Evolutionary conservation across 2,113 vertebrate species (phyloP).

Genomic region (Poeciliopsis turrubarensis): DNA sequence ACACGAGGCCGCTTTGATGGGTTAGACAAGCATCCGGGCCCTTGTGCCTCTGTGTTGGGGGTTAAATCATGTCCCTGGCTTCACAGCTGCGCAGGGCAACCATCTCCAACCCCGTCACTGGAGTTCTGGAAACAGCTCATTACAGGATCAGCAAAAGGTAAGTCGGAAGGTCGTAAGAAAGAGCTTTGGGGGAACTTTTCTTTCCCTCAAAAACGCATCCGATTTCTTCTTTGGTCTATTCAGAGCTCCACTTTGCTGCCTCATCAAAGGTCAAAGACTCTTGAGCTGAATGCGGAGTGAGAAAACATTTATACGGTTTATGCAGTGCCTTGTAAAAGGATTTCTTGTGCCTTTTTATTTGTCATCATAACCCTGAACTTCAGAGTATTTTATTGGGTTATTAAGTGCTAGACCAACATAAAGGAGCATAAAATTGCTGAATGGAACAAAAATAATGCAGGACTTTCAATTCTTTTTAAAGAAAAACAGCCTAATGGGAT

Average conservation of each 20-base stretch:
- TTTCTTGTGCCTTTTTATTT: not conserved
- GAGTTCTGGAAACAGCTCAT: conserved; percentile 97
- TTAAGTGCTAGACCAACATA: not conserved
- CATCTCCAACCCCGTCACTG: conserved; percentile 99
- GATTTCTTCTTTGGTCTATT: conserved; percentile 16
- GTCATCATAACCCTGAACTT: not conserved
- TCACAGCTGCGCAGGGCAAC: conserved; percentile 99
- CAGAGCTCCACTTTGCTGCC: conserved; percentile 14
- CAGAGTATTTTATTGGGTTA: not conserved
- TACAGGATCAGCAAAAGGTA: conserved; percentile 99
- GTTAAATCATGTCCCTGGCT: conserved; percentile 90
- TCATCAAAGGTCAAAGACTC: conserved; percentile 40
- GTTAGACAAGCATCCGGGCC: conserved; percentile 23
- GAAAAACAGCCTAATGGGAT: not conserved
- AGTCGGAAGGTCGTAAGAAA: conserved; percentile 61
- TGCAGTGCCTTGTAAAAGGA: not conserved
- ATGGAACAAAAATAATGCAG: not conserved
- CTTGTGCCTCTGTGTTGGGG: conserved; percentile 39
- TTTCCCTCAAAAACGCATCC: not conserved
- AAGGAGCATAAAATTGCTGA: not conserved
- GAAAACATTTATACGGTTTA: not conserved
- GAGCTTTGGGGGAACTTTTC: conserved; percentile 13
- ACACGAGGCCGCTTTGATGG: conserved; percentile 34
- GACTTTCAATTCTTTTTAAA: not conserved
- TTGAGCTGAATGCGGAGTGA: conserved; percentile 53